Evolutionary conservation across 2,113 vertebrate genomes (phyloP).

Genomic region (Perca fluviatilis): DNA sequence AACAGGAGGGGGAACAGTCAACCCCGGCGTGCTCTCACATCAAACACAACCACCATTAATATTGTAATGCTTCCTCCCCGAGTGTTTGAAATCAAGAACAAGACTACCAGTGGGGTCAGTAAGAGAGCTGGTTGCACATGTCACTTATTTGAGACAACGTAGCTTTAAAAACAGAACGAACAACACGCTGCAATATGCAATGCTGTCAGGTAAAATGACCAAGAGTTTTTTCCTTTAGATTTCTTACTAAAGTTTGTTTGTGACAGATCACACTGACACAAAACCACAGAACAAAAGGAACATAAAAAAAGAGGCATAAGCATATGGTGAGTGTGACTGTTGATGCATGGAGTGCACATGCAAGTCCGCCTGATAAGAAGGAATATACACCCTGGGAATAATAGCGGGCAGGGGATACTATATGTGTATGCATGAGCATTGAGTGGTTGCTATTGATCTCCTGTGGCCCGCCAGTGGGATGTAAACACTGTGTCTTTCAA

Average conservation of each 20-base stretch:
- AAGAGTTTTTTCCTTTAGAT: neutral
- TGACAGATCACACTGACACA: constrained; percentile 3
- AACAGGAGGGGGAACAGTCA: constrained; percentile 80
- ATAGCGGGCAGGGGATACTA: constrained; percentile 62
- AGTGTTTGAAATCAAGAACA: constrained; percentile 57
- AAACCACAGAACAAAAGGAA: neutral
- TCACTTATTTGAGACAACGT: neutral
- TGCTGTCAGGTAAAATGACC: neutral
- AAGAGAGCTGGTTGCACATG: constrained; percentile 44
- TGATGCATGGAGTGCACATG: constrained; percentile 43
- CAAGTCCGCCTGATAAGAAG: constrained; percentile 32
- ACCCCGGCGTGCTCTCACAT: constrained; percentile 72
- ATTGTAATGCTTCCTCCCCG: constrained; percentile 70
- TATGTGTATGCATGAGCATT: constrained; percentile 84
- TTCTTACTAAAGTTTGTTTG: neutral
- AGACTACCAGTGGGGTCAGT: constrained; percentile 63
- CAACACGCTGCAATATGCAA: neutral
- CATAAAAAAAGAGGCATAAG: neutral
- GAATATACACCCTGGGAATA: constrained; percentile 65
- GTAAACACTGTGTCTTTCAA: constrained; percentile 83
- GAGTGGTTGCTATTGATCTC: constrained; percentile 81
- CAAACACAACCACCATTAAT: constrained; percentile 78
- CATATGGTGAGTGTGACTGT: constrained; percentile 47
- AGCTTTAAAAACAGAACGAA: constrained; percentile 23
- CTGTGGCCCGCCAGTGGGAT: constrained; percentile 72